Conservation (phyloP, 2,888 invertebrate species). For the Lymantria dispar region DNA sequence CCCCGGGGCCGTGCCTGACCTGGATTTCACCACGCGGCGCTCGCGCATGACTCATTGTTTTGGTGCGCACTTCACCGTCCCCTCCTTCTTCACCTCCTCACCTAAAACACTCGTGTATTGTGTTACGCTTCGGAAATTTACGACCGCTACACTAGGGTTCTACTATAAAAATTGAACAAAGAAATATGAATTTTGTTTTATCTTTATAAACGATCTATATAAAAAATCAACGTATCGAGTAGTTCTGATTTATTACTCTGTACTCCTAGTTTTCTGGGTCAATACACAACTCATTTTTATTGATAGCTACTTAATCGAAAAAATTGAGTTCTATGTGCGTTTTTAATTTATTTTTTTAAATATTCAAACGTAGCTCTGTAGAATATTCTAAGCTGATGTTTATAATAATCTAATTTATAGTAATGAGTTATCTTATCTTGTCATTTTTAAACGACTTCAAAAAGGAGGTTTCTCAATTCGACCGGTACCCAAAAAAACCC, state of each 20-base stretch:
- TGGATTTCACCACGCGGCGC: constrained; percentile 56
- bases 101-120: constrained; percentile 26
- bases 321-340: no score
- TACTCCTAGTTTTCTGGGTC: constrained; percentile 22
- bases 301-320: neutral
- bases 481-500: no score
- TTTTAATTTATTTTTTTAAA: no score
- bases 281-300: constrained; percentile 13
- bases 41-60: constrained; percentile 63
- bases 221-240: constrained; percentile 17
- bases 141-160: constrained; percentile 8
- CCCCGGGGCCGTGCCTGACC: constrained; percentile 66
- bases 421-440: no score
- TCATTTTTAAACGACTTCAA: no score
- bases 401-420: no score
- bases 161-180: constrained; percentile 22
- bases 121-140: constrained; percentile 31
- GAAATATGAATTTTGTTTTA: constrained; percentile 4
- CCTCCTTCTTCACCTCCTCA: constrained; percentile 12
- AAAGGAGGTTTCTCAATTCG: no score
- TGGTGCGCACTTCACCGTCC: constrained; percentile 38
- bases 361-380: no score
- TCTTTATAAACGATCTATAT: constrained; percentile 25
- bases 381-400: neutral
- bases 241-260: constrained; percentile 16